A percentile compares a stretch with the other conserved stretches of the same genome.
phyloP scores from a whole-genome alignment of 2,888 invertebrate genomes.

The Mythimna loreyi region DNA sequence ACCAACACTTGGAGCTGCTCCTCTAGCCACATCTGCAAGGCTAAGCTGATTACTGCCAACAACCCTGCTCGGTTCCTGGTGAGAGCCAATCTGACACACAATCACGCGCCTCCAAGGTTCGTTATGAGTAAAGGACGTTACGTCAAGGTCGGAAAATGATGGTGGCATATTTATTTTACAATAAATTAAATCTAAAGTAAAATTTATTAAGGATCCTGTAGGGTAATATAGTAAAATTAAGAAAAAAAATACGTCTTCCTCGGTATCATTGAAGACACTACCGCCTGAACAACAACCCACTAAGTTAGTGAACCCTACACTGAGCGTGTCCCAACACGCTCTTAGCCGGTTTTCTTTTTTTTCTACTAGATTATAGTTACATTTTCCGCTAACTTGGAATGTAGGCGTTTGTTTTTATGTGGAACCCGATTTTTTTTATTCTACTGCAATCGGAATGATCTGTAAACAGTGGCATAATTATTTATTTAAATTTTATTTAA shows the following conservation, averaged over 20 bases:
- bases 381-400: background rate
- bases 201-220: no score
- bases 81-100: slow-evolving; percentile 80
- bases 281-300: no score
- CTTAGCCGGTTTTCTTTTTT: background rate
- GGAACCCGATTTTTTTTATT: background rate
- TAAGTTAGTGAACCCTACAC: no score
- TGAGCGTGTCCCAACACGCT: no score
- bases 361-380: background rate
- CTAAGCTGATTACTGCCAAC: slow-evolving; percentile 55
- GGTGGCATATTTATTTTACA: background rate
- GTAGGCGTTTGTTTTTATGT: background rate
- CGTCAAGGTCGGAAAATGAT: slow-evolving; percentile 11
- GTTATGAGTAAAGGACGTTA: slow-evolving; percentile 21
- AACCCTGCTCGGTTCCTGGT: slow-evolving; percentile 23
- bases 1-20: slow-evolving; percentile 68
- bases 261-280: no score
- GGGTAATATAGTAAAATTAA: no score
- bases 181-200: no score
- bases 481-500: no score
- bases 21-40: slow-evolving; percentile 63
- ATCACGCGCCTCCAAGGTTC: slow-evolving; percentile 72
- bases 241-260: no score
- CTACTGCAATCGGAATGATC: no score
- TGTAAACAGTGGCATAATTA: no score